These are phyloP conservation scores for Tetramorium simillimum DNA, from an alignment of 1,140 invertebrate genomes.

Conservation along the genomic window DNA sequence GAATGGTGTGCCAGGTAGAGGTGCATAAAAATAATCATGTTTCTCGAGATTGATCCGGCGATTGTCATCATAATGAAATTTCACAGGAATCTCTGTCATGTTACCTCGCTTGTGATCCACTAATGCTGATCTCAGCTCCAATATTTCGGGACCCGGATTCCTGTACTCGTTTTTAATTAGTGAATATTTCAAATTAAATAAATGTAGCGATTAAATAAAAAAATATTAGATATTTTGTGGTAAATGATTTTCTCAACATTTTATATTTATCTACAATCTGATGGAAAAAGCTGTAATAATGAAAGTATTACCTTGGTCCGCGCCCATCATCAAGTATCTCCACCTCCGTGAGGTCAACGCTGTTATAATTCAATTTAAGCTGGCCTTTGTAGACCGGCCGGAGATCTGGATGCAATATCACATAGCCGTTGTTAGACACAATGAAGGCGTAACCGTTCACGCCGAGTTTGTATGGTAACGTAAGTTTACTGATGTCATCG, in stretches of 20 bases:
- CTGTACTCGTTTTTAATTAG: constrained; percentile 63
- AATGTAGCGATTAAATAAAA: background rate
- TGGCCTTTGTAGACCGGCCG: constrained; percentile 90
- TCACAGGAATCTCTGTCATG: constrained; percentile 89
- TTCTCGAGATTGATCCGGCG: constrained; percentile 92
- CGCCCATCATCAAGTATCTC: constrained; percentile 93
- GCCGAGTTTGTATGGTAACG: constrained; percentile 95
- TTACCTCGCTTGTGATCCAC: constrained; percentile 90
- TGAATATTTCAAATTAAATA: background rate
- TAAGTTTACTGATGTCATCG: constrained; percentile 94
- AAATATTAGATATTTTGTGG: background rate
- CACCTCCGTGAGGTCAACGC: constrained; percentile 97
- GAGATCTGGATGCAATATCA: constrained; percentile 92
- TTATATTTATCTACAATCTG: background rate
- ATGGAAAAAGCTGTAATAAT: background rate
- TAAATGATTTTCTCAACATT: background rate
- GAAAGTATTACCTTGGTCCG: constrained; percentile 80
- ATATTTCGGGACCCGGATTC: constrained; percentile 83
- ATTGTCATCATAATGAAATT: constrained; percentile 93
- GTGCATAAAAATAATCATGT: constrained; percentile 94
- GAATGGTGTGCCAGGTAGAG: constrained; percentile 94
- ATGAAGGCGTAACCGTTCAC: constrained; percentile 98
- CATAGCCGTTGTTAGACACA: constrained; percentile 98
- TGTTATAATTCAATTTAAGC: constrained; percentile 97
- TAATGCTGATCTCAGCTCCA: constrained; percentile 89